Percentiles rank a stretch among this genome's conserved stretches.
Conservation (phyloP, 2,113 vertebrate species). For the Corythornis vintsioides region DNA sequence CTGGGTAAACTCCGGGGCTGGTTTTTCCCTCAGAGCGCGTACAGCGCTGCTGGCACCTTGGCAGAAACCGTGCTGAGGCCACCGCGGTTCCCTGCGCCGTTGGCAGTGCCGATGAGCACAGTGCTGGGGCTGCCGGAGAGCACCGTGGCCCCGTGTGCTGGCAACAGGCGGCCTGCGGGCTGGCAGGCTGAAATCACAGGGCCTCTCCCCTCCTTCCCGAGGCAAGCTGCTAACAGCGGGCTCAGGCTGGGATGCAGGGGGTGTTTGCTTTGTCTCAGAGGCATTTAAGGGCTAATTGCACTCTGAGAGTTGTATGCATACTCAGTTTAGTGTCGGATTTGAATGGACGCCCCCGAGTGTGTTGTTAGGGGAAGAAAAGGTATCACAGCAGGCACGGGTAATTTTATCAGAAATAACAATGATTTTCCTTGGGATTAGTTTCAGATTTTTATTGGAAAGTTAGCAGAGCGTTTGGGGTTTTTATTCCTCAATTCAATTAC, state of each 20-base stretch:
- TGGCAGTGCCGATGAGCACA: too few species aligned
- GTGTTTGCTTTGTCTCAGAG: not conserved
- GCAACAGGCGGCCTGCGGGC: too few species aligned
- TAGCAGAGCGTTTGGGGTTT: not conserved
- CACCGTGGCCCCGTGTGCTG: too few species aligned
- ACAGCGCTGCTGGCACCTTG: not conserved
- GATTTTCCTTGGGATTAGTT: not conserved
- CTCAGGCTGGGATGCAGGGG: not conserved
- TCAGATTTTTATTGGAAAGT: constrained; percentile 2
- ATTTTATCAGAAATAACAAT: not conserved
- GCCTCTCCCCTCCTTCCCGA: not conserved
- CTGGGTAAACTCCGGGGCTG: not conserved
- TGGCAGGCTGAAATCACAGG: not conserved
- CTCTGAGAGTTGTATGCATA: not conserved
- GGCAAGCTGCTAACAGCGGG: not conserved
- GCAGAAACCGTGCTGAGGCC: too few species aligned
- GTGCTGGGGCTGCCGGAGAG: too few species aligned
- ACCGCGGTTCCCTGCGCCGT: too few species aligned
- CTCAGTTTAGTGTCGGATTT: not conserved
- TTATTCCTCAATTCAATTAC: not conserved
- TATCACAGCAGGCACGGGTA: not conserved
- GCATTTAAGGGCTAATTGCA: not conserved
- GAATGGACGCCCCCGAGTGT: not conserved
- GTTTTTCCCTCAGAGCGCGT: not conserved
- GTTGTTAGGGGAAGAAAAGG: not conserved